Evolutionary conservation across 2,888 invertebrate species (phyloP), one percentile per base, ranked within the genome.

Genomic region (Nysson spinosus): DNA sequence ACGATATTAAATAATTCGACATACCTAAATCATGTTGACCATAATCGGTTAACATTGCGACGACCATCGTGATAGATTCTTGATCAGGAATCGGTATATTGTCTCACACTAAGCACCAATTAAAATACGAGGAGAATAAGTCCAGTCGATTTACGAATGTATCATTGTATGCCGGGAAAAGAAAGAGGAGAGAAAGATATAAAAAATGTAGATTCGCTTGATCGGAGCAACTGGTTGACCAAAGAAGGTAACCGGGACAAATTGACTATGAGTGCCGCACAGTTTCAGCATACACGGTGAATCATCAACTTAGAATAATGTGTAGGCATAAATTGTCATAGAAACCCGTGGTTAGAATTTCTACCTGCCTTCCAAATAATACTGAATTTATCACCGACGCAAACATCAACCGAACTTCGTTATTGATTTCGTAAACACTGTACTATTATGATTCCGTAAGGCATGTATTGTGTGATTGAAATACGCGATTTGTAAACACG

Each of bases 11-110:
- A n/a, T n/a, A n/a, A n/a, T n/a, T n/a, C n/a, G n/a, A 71, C 78
- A 35, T 82, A 85, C 85, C 85, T 79, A 80, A 72, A 66, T 84
- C 79, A 17, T 76, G 68, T 42, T 81, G 77, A 46, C 80, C 79
- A 67, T 83, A 85, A 51, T 82, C 79, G 47, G 83, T 69, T 51
- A 83, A 75, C 84, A 85, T 84, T 35, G 79, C 84, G 60, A 85
- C 68, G 57, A 83, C 84, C 85, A 85, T 85, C 65, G 43, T 71
- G 70, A 64, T n/a, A 32, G 49, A 54, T 46, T 51, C 55, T 47
- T 52, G 54, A 55, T 54, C 43, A 39, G 47, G 35, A 55, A 50
- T 65, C 39, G 54, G 51, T 20, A 17, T 69, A 70, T 69, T 69
- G 55, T 61, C 40, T 60, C 69, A 55, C 74, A 65, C 35, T 47